Percentiles rank a stretch among this genome's conserved stretches.
phyloP scores from a whole-genome alignment of 2,797 vertebrate genomes.

The Manis crassicaudata region DNA sequence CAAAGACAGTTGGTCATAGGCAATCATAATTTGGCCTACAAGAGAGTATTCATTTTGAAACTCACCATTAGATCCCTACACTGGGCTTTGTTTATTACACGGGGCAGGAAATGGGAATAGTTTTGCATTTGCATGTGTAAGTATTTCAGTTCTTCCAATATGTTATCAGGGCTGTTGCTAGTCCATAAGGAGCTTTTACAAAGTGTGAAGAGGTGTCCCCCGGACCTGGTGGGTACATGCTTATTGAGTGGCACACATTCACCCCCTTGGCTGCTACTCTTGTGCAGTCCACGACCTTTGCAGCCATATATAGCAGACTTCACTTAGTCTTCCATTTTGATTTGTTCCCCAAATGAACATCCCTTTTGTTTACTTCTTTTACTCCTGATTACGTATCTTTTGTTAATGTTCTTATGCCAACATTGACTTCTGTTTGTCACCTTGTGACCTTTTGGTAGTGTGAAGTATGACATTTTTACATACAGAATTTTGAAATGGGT shows the following conservation, averaged over 20 bases:
- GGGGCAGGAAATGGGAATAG: not conserved
- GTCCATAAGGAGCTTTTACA: not conserved
- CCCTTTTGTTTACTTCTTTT: not conserved
- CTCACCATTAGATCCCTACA: not conserved
- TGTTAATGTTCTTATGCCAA: not conserved
- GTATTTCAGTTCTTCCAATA: not conserved
- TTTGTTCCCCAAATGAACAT: not conserved
- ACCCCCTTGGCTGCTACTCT: not conserved
- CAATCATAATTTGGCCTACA: not conserved
- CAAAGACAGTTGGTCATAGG: not conserved
- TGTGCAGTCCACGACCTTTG: not conserved
- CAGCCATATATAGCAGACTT: not conserved
- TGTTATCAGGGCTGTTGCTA: not conserved
- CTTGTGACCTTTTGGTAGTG: not conserved
- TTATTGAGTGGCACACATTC: not conserved
- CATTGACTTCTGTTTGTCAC: not conserved
- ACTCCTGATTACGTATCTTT: not conserved
- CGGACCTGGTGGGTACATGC: too few relatives aligned
- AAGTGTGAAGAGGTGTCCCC: not conserved
- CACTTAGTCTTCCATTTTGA: not conserved
- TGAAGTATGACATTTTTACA: not conserved
- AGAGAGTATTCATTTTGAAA: not conserved
- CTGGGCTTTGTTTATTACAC: not conserved
- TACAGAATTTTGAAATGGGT: not conserved
- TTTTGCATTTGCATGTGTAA: slow-evolving; percentile 5